Percentiles rank a stretch among this genome's conserved stretches.
These are phyloP conservation scores for Loxodonta africana DNA, from an alignment of 2,113 vertebrate species.

Conservation along the genomic window DNA sequence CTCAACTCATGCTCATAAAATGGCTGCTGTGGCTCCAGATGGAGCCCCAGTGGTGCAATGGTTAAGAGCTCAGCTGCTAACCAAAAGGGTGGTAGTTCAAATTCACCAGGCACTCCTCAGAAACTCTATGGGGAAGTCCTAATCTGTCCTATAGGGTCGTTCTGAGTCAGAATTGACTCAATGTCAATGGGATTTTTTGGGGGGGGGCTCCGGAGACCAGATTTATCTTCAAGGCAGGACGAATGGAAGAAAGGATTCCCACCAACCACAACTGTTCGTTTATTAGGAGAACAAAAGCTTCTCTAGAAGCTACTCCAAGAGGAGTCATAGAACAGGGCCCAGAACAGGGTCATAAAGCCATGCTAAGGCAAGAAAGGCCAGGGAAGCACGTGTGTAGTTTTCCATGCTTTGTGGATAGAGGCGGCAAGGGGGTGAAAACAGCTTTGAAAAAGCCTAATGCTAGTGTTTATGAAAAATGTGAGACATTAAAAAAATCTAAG, in stretches of 20 bases:
- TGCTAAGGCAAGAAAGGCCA: background rate
- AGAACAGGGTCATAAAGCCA: background rate
- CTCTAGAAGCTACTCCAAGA: background rate
- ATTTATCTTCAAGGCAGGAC: slow-evolving; percentile 9
- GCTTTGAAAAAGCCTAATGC: background rate
- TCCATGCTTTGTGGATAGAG: background rate
- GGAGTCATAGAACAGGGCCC: background rate
- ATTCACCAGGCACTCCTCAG: no score
- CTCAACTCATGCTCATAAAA: background rate
- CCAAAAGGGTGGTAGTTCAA: no score
- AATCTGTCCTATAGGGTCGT: no score
- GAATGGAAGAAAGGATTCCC: background rate
- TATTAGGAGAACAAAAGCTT: background rate
- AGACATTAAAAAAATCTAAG: background rate
- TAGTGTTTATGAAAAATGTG: background rate
- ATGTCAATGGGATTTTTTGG: no score
- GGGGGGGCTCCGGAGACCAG: background rate
- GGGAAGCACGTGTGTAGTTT: background rate
- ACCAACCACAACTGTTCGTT: background rate
- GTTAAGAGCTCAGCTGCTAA: no score
- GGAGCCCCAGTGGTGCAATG: no score
- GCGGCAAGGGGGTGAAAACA: background rate
- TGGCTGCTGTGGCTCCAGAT: background rate
- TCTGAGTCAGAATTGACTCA: no score
- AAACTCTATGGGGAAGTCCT: no score